Evolutionary conservation across 2,113 vertebrate species (phyloP).

Genomic region (Irena cyanogastra): DNA sequence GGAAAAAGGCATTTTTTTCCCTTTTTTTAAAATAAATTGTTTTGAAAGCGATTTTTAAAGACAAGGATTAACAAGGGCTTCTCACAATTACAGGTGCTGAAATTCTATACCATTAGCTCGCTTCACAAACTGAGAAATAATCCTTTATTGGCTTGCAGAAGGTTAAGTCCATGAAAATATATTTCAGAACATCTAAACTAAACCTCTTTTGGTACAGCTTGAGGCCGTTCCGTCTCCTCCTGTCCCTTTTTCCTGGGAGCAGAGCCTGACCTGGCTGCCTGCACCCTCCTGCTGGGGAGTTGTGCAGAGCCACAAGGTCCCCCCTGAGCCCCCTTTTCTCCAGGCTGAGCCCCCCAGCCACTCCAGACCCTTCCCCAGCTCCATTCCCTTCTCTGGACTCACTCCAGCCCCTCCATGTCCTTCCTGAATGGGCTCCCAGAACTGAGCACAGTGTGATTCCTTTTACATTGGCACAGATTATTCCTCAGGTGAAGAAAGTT

Average conservation of each 20-base stretch:
- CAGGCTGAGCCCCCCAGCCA: background rate
- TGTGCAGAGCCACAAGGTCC: background rate
- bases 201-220: background rate
- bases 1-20: too few species aligned
- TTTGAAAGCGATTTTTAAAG: background rate
- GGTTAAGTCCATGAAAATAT: background rate
- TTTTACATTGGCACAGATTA: background rate
- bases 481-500: background rate
- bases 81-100: background rate
- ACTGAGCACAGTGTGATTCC: background rate
- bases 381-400: background rate
- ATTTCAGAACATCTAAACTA: background rate
- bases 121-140: background rate
- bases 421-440: background rate
- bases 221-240: background rate
- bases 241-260: background rate
- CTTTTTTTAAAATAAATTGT: background rate
- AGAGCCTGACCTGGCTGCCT: background rate
- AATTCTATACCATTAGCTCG: rapidly evolving
- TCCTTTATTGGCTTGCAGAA: too few species aligned
- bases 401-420: background rate
- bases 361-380: background rate
- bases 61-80: background rate
- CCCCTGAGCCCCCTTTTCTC: background rate
- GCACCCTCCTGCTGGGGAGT: rapidly evolving